Evolutionary conservation across 2,797 vertebrate genomes (phyloP).

Genomic region (Okamejei kenojei): DNA sequence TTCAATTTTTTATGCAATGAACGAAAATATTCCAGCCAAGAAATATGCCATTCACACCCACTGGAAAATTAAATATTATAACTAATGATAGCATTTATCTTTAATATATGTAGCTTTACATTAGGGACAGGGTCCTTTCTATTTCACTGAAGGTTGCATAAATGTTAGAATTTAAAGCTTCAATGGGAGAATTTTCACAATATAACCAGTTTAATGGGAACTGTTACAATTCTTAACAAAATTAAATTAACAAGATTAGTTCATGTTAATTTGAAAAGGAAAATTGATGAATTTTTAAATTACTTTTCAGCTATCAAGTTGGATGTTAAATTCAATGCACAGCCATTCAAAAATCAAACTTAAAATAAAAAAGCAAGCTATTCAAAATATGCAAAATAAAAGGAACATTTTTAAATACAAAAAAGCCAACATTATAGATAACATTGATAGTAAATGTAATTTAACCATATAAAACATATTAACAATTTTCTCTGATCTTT

Average conservation of each 20-base stretch:
- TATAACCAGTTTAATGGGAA: background rate
- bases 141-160: constrained; percentile 78
- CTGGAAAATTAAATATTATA: constrained; percentile 75
- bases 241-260: too few relatives aligned
- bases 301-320: constrained; percentile 2
- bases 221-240: too few relatives aligned
- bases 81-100: constrained; percentile 73
- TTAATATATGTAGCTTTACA: constrained; percentile 66
- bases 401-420: background rate
- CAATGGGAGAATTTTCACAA: background rate
- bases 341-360: background rate
- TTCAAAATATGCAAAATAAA: background rate
- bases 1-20: constrained; percentile 72
- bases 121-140: constrained; percentile 64
- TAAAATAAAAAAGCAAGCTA: background rate
- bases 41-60: constrained; percentile 72
- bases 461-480: background rate
- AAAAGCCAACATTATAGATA: background rate
- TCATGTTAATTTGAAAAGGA: background rate
- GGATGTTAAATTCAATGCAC: background rate
- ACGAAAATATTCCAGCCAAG: constrained; percentile 63
- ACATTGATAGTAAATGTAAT: background rate
- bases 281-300: background rate
- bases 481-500: background rate
- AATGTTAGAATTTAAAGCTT: constrained; percentile 59